Conservation (phyloP, 2,797 vertebrate species). For the Sebastes hubbsi region DNA sequence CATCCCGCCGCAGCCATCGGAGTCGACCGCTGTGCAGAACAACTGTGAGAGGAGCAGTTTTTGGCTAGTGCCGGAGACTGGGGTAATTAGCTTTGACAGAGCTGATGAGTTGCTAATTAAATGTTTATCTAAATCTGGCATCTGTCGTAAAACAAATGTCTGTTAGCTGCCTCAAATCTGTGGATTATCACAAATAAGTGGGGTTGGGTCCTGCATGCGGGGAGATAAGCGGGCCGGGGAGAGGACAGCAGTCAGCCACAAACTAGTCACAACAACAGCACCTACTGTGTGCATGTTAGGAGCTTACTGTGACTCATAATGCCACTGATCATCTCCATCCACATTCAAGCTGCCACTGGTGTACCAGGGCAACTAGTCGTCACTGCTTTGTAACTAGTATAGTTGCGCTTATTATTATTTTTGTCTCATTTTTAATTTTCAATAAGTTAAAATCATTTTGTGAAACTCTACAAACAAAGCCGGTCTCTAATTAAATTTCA, state of each 20-base stretch:
- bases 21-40: slow-evolving; percentile 49
- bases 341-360: slow-evolving; percentile 21
- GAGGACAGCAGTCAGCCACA: slow-evolving; percentile 36
- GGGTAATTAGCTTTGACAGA: slow-evolving; percentile 77
- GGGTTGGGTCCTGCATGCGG: slow-evolving; percentile 51
- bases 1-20: slow-evolving; percentile 27
- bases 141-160: slow-evolving; percentile 78
- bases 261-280: slow-evolving; percentile 40
- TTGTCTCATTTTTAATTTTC: neutral
- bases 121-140: slow-evolving; percentile 80
- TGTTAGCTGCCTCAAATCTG: slow-evolving; percentile 72
- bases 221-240: slow-evolving; percentile 50
- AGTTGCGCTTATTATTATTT: neutral
- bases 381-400: neutral
- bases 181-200: slow-evolving; percentile 72
- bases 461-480: neutral
- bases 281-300: slow-evolving; percentile 27
- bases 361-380: neutral
- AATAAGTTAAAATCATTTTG: neutral
- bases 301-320: slow-evolving; percentile 45
- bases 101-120: slow-evolving; percentile 80
- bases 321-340: slow-evolving; percentile 43
- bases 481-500: neutral
- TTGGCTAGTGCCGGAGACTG: slow-evolving; percentile 55
- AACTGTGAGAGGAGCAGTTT: slow-evolving; percentile 49